These are phyloP conservation scores for Isotomurus palustris DNA, from an alignment of 2,888 invertebrate species.

Conservation along the genomic window DNA sequence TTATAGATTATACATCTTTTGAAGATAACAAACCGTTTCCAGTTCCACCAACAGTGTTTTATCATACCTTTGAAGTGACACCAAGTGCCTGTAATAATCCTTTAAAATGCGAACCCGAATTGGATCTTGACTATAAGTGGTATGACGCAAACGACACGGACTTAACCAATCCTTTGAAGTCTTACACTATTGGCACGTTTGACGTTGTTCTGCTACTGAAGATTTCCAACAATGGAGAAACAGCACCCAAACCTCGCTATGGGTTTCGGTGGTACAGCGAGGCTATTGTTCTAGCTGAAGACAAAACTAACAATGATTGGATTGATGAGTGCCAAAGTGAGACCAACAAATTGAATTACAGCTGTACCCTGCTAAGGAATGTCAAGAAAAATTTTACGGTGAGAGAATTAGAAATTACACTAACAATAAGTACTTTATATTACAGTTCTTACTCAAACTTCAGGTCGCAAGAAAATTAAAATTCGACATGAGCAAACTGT, in stretches of 20 bases:
- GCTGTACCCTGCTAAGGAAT: not conserved
- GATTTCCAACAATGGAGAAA: slow-evolving; percentile 12
- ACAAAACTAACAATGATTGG: not conserved
- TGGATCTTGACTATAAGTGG: too few species aligned
- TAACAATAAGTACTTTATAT: not conserved
- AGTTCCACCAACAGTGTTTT: not conserved
- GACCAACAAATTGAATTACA: not conserved
- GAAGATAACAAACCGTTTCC: not conserved
- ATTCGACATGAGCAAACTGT: too few species aligned
- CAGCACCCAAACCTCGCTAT: slow-evolving; percentile 3
- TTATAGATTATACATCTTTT: slow-evolving; percentile 9
- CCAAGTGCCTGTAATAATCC: slow-evolving; percentile 5
- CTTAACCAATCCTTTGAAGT: not conserved
- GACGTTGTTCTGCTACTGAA: slow-evolving; percentile 6
- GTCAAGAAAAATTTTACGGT: not conserved
- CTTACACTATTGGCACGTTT: not conserved
- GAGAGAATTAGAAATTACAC: not conserved
- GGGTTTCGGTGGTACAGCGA: slow-evolving; percentile 7
- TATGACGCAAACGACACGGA: too few species aligned
- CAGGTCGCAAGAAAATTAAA: too few species aligned
- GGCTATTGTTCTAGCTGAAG: not conserved
- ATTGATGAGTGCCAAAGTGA: not conserved
- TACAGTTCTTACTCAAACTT: too few species aligned
- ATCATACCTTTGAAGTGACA: not conserved
- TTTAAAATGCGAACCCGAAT: slow-evolving; percentile 13